phyloP scores from a whole-genome alignment of 2,888 invertebrate species.

The Megamerina dolium region DNA sequence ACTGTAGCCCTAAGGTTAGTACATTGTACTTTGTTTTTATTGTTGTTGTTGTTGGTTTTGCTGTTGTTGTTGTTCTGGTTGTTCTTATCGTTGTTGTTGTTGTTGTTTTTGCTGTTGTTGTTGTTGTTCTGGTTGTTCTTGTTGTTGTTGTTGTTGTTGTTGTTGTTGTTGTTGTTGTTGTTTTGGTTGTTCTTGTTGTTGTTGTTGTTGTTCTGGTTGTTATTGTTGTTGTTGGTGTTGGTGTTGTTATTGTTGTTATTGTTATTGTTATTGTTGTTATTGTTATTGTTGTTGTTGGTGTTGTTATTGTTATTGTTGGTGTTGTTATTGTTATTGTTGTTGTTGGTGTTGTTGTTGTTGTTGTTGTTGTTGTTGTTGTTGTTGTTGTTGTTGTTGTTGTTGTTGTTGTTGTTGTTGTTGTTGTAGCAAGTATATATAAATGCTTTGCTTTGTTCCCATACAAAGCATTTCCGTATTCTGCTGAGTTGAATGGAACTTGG shows the following conservation, averaged over 20 bases:
- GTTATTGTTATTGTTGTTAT: background rate
- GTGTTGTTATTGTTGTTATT: background rate
- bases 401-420: slow-evolving; percentile 13
- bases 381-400: slow-evolving; percentile 7
- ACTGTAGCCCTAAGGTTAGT: no score
- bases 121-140: background rate
- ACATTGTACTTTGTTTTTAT: slow-evolving; percentile 4
- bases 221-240: slow-evolving; percentile 5
- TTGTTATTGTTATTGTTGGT: background rate
- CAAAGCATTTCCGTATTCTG: no score
- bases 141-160: background rate
- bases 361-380: background rate
- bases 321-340: slow-evolving; percentile 1
- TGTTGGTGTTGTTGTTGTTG: background rate
- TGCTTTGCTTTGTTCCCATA: no score
- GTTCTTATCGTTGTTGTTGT: background rate
- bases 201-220: background rate
- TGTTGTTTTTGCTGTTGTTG: slow-evolving; percentile 5
- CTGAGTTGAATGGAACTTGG: no score
- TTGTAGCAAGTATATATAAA: no score
- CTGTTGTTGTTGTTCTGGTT: background rate
- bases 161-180: slow-evolving; percentile 1
- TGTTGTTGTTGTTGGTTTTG: slow-evolving; percentile 7
- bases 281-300: slow-evolving; percentile 6
- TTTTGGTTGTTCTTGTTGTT: background rate